A percentile compares a stretch with the other conserved stretches of the same genome.
Conservation (phyloP, 2,113 vertebrate species). For the Periophthalmus modestus region DNA sequence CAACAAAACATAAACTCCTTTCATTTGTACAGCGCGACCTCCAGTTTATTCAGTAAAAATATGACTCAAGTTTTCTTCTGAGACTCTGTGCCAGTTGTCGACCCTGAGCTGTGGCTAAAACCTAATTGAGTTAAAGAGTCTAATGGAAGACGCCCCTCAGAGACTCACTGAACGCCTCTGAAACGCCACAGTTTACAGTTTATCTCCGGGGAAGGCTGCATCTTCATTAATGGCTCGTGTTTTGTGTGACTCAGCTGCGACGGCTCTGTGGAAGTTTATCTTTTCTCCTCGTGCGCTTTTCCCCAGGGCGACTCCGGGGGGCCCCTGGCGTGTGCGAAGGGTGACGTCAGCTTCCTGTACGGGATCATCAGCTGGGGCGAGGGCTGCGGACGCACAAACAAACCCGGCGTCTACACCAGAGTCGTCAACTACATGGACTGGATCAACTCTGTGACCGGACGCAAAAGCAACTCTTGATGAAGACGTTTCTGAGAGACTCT, state of each 20-base stretch:
- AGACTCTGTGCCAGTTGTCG: background rate
- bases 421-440: constrained; percentile 87
- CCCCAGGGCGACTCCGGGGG: constrained; percentile 93
- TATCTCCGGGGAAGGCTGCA: constrained; percentile 12
- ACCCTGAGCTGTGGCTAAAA: background rate
- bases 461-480: constrained; percentile 43
- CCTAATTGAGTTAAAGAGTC: constrained; percentile 3
- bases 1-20: too few relatives aligned
- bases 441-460: constrained; percentile 83
- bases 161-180: constrained; percentile 22
- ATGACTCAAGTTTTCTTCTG: background rate
- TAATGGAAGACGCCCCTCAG: background rate
- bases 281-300: too few relatives aligned
- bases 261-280: constrained; percentile 25
- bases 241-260: constrained; percentile 42
- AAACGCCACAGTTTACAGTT: constrained; percentile 34
- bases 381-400: constrained; percentile 82
- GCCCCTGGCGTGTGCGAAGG: constrained; percentile 82
- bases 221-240: constrained; percentile 12
- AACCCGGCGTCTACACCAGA: constrained; percentile 90
- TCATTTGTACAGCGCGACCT: too few relatives aligned
- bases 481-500: constrained; percentile 4
- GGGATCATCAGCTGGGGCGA: constrained; percentile 96
- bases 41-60: background rate
- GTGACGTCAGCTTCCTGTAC: constrained; percentile 84